Percentiles rank a stretch among this genome's conserved stretches.
phyloP scores from a whole-genome alignment of 1,140 invertebrate species.

The Spodoptera frugiperda region DNA sequence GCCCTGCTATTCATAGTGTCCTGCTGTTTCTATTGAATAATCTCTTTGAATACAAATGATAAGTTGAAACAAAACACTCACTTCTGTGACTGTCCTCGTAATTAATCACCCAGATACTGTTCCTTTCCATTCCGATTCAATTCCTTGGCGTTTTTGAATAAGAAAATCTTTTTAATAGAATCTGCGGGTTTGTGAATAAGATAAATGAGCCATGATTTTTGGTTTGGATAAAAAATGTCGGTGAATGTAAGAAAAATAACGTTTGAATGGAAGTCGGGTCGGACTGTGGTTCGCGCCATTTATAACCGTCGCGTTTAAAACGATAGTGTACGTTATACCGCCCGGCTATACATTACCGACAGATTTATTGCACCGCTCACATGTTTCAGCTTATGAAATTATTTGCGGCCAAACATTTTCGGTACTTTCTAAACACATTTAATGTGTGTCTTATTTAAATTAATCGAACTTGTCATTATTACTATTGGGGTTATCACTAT shows the following conservation, averaged over 20 bases:
- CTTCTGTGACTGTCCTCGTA: constrained; percentile 43
- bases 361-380: constrained; percentile 19
- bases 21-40: constrained; percentile 39
- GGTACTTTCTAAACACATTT: background rate
- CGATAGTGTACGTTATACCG: constrained; percentile 29
- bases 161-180: constrained; percentile 67
- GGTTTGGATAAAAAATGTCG: constrained; percentile 58
- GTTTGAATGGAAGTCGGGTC: constrained; percentile 50
- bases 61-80: constrained; percentile 52
- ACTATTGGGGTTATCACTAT: too few relatives aligned
- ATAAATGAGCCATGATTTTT: constrained; percentile 73
- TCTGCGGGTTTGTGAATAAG: constrained; percentile 61
- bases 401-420: background rate
- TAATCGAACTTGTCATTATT: too few relatives aligned
- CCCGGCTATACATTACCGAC: background rate
- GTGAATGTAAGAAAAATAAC: constrained; percentile 50
- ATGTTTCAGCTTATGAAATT: constrained; percentile 18
- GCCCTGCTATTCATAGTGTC: constrained; percentile 25
- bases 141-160: constrained; percentile 64
- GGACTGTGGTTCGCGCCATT: constrained; percentile 44
- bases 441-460: too few relatives aligned
- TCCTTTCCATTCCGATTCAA: constrained; percentile 64
- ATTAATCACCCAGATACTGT: constrained; percentile 58
- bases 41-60: constrained; percentile 46
- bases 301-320: constrained; percentile 43